Base-by-base conservation (phyloP, 2,113 vertebrate genomes). In the Podarcis raffonei region DNA sequence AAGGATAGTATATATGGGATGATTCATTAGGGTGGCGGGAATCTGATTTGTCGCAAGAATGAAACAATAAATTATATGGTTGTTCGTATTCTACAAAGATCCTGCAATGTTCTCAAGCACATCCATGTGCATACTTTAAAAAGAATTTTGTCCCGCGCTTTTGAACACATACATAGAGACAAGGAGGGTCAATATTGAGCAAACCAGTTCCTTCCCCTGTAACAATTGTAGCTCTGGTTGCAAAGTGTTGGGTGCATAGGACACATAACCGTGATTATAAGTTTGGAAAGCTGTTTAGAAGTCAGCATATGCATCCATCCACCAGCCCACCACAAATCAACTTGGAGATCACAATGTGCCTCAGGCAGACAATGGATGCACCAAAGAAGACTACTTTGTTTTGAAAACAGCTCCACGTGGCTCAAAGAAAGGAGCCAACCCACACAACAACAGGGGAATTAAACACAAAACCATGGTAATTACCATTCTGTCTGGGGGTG, bases 321-420 rank as follows among this genome's bases (percentile, higher is more conserved):
- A 42, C 35, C 4, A 71, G 39, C 4, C 71, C n/a, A 32, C 32
- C 25, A 35, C n/a, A 32, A 25, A 83, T 71, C 39, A 83, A 83
- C 8, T 22, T 83, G 39, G 27, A 53, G 39, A 69, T 3, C 13
- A 68, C 13, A 62, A 27, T 9, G 35, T 27, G 53, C 7, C 15
- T 37, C 71, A 74, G 62, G 71, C 9, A 39, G 84, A 48, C 85
- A 89, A 77, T 32, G 81, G 85, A 86, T 91, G 72, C 90, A 7
- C 76, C 53, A 77, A 15, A 65, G 8, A 77, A 85, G 6, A 37
- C 32, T 65, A 30, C 18, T 62, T 62, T 62, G 59, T 53, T 53
- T 57, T 71, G 15, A 71, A 23, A 84, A 48, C 8, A 84, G 68
- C 18, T 53, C 48, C 66, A 83, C 37, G 30, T n/a, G 25, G 42